Evolutionary conservation across 35 echinoderm and acorn worm species (phyloP), one percentile per base, ranked within the genome.

Genomic region (Lytechinus pictus): DNA sequence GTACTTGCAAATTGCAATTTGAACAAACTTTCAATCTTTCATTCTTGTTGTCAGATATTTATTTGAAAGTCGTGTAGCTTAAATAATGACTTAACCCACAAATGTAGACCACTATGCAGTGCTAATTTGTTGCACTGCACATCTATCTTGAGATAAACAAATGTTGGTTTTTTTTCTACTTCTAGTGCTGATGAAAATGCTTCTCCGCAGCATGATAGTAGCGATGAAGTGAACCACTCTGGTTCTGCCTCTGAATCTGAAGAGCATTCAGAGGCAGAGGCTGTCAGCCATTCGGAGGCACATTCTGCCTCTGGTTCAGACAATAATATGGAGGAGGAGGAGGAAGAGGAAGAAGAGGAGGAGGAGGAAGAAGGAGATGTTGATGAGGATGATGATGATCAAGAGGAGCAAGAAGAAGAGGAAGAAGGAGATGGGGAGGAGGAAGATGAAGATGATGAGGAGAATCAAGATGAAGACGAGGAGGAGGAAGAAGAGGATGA

Each of bases 401-500:
- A 93, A 54, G 92, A 93, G 54, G 10, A 93, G 28, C 14, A 93
- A n/a, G 96, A 96, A 88, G 96, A 94, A 56, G 94, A 94, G 33
- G 96, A 90, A 14, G 94, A 89, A n/a, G 94, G 86, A 19, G 89
- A 89, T 16, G 89, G 91, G 28, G 54, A 96, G 19, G 97, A 95
- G 53, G 96, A 98, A 86, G 97, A 96, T 5, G 97, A 95, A 27
- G 95, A 96, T 6, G 95, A 97, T 14, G 95, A 98, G 9, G 88
- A 97, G 16, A 66, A 88, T 4, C 92, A 96, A 21, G 89, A 97
- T 44, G 95, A 96, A 28, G 96, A 98, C 28, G 97, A 96, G 52
- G 96, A 98, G 89, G 92, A 94, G 24, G 96, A 98, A 57, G 97
- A 98, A 28, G 96, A 97, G 33, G 96, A 95, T 90, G 94, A 96